Evolutionary conservation across 37 sponge, comb jelly and placozoan species (phyloP), one percentile per base, ranked within the genome.

Genomic region (Crambe crambe): DNA sequence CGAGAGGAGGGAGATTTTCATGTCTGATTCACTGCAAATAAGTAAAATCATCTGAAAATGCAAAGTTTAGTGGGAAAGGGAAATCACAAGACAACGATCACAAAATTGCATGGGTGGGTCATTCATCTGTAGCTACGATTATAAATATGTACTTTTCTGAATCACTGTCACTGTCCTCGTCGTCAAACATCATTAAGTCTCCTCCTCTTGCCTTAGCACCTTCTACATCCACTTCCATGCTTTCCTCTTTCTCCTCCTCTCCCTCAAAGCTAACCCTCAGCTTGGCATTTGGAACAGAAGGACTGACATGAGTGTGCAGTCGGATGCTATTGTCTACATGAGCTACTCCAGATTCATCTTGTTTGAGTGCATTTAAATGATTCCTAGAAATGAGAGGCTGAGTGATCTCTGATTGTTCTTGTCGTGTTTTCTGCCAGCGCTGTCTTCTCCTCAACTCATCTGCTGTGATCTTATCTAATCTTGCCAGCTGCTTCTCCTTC

Each of bases 401-500:
- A 32, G 23, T 30, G 20, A 32, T 21, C 34, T 29, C 57, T 36
- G 44, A 42, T 25, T 35, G 27, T 10, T 12, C 27, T 37, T 40
- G 22, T 41, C 26, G 51, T 3, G 36, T 2, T 30, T 57, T 64
- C 47, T 80, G 40, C 71, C 58, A 41, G 29, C 60, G 37, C 29
- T 58, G 29, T 63, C 67, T 56, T 70, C 54, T 85, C 54, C 70
- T 37, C 27, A 25, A 56, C 9, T 42, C 56, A 51, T 51, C 68
- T 6, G 80, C 68, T 37, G 42, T 25, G 18, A 86, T 86, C 36
- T 39, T 62, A 57, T 78, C 86, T 27, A 86, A 73, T 1, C 80
- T 86, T 29, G 86, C 86, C 20, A 85, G 56, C 62, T 72, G 71
- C 64, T 51, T 77, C 18, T 76, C 59, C 47, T 56, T 83, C 60